These are phyloP conservation scores for Hemibagrus wyckioides DNA, from an alignment of 2,113 vertebrate genomes.

Conservation along the genomic window DNA sequence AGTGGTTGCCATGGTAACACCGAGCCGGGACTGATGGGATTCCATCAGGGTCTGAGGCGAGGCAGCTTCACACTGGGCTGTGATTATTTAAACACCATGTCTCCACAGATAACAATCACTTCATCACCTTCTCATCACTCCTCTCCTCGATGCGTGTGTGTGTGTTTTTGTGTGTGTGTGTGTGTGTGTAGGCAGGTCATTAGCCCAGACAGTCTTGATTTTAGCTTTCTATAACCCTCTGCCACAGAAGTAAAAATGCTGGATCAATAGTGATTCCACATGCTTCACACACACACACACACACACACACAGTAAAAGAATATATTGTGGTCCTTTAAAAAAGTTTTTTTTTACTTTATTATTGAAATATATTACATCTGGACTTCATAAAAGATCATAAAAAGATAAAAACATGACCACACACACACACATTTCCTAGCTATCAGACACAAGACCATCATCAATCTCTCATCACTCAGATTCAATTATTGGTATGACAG, in stretches of 20 bases:
- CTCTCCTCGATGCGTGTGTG: neutral
- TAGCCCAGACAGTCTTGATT: conserved; percentile 15
- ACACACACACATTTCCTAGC: neutral
- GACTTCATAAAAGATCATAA: neutral
- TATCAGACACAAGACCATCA: too few species aligned
- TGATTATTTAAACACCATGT: conserved; percentile 47
- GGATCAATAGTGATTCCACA: neutral
- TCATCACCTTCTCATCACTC: conserved; percentile 39
- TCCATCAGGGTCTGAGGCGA: conserved; percentile 48
- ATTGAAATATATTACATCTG: neutral
- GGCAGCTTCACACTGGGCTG: conserved; percentile 39
- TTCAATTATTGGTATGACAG: neutral
- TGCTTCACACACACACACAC: neutral
- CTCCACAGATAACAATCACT: conserved; percentile 44
- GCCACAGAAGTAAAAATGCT: neutral
- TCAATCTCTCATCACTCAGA: neutral
- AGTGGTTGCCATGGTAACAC: conserved; percentile 48
- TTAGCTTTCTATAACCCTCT: neutral
- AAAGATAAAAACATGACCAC: neutral
- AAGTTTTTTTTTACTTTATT: neutral
- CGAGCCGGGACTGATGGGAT: conserved; percentile 37
- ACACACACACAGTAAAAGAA: neutral
- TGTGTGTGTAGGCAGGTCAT: neutral
- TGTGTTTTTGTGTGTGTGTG: conserved; percentile 44
- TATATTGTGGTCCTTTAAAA: neutral